Evolutionary conservation across 1,140 invertebrate genomes (phyloP), one percentile per base, ranked within the genome.

Genomic region (Parapsyche elsis): DNA sequence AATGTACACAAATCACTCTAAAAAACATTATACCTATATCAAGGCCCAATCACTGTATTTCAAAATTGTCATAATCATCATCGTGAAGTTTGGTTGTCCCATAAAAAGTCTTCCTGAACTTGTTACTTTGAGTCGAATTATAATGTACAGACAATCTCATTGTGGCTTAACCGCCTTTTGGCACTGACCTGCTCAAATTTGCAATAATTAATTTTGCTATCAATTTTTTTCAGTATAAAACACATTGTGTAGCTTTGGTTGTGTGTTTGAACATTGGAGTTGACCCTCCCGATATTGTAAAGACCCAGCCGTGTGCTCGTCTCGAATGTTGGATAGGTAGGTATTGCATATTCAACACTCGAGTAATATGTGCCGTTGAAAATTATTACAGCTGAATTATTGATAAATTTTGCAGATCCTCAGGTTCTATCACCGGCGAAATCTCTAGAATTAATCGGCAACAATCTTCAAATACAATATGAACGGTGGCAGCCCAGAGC

Each of bases 191-290:
- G 45, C 45, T 46, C 5, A 7, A 7, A 46, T 46, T 46, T 46
- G 45, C 45, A 53, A 53, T 14, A 12, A 4, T 38, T 38, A 38
- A 38, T 38, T 38, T 38, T 53, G 61, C n/a, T n/a, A n/a, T n/a
- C n/a, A n/a, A n/a, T 67, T 84, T 76, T 81, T 90, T 90, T 19
- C 86, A 96, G 94, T 98, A 98, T 95, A 98, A 98, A 90, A 99
- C 99, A 7, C 97, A 99, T n/a, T 99, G 97, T 89, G 99, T 99
- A 53, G 98, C 98, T 0, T 89, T 99, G 70, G 98, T 99, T 9
- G 87, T 99, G 5, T 99, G 98, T 89, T 91, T 99, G 9, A 99
- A 99, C 90, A 96, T 99, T 73, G 98, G 98, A 24, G 98, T 99
- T 5, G 99, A 99, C 89, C 98, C 99, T 44, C 98, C 98, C 9